These are phyloP conservation scores for Hippocampus zosterae DNA, from an alignment of 2,113 vertebrate species.

Conservation along the genomic window DNA sequence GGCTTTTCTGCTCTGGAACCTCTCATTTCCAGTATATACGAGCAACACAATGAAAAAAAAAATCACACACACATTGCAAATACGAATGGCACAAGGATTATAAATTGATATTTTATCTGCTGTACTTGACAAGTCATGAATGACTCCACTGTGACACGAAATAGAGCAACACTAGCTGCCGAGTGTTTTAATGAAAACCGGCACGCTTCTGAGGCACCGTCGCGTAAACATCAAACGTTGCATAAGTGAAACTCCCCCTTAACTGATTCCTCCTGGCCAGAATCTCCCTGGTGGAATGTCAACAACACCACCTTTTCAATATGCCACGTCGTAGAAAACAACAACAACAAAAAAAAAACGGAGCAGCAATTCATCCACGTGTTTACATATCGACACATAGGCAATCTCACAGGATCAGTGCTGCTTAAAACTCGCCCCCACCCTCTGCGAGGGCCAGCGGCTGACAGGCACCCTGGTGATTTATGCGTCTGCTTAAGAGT, in stretches of 20 bases:
- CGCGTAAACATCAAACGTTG: conserved; percentile 28
- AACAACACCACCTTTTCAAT: conserved; percentile 45
- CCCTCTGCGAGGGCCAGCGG: conserved; percentile 20
- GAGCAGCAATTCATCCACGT: conserved; percentile 52
- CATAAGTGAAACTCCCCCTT: conserved; percentile 41
- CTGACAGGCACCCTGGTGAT: conserved; percentile 33
- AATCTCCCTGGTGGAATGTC: conserved; percentile 26
- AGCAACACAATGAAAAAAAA: not conserved
- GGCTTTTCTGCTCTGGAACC: not conserved
- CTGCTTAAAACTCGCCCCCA: no score
- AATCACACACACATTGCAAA: not conserved
- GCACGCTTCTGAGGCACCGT: conserved; percentile 2
- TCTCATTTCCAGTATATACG: not conserved
- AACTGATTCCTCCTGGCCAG: conserved; percentile 42
- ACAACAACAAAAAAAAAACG: conserved; percentile 31
- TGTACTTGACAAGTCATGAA: not conserved
- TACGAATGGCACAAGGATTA: not conserved
- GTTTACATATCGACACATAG: conserved; percentile 60
- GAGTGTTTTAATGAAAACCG: conserved; percentile 7
- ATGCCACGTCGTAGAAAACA: conserved; percentile 31
- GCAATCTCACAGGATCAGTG: conserved; percentile 56
- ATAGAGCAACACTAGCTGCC: not conserved
- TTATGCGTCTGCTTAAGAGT: conserved; percentile 18
- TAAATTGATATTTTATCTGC: not conserved
- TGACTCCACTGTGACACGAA: not conserved